These are phyloP conservation scores for Fragum sueziense DNA, from an alignment of 2,888 invertebrate genomes.

Conservation along the genomic window DNA sequence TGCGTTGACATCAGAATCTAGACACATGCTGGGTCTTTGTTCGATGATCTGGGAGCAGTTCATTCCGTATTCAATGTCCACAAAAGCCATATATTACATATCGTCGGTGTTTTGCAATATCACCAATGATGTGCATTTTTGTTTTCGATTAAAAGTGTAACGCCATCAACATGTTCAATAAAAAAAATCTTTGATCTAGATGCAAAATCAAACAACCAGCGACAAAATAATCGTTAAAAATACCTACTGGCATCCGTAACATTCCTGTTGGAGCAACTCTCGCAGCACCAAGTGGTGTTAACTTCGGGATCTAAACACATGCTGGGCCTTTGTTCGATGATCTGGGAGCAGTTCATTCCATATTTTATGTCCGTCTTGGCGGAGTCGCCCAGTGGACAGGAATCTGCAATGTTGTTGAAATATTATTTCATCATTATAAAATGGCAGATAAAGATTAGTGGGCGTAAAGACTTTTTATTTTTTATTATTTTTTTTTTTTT, in stretches of 20 bases:
- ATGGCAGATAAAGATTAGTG: too few relatives aligned
- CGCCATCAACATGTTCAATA: too few relatives aligned
- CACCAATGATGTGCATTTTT: too few relatives aligned
- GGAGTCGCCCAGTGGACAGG: conserved; percentile 55
- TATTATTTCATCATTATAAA: too few relatives aligned
- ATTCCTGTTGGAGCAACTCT: conserved; percentile 28
- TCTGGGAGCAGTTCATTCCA: conserved; percentile 45
- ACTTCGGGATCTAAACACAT: conserved; percentile 40
- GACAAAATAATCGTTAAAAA: too few relatives aligned
- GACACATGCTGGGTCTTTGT: conserved; percentile 39
- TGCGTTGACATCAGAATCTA: conserved; percentile 22
- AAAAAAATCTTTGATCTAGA: too few relatives aligned
- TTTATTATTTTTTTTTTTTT: too few relatives aligned
- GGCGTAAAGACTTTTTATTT: too few relatives aligned
- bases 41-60: conserved; percentile 42
- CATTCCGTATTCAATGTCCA: conserved; percentile 37
- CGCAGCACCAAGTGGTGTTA: conserved; percentile 49
- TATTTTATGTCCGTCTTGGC: conserved; percentile 33
- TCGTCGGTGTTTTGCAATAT: too few relatives aligned
- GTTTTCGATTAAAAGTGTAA: too few relatives aligned
- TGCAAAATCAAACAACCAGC: too few relatives aligned
- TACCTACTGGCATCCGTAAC: conserved; percentile 28
- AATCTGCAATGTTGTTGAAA: conserved; percentile 46
- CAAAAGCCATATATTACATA: too few relatives aligned
- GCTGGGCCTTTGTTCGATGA: conserved; percentile 30